A percentile compares a stretch with the other conserved stretches of the same genome.
Conservation (phyloP, 2,797 vertebrate species). For the Tangara arthus region DNA sequence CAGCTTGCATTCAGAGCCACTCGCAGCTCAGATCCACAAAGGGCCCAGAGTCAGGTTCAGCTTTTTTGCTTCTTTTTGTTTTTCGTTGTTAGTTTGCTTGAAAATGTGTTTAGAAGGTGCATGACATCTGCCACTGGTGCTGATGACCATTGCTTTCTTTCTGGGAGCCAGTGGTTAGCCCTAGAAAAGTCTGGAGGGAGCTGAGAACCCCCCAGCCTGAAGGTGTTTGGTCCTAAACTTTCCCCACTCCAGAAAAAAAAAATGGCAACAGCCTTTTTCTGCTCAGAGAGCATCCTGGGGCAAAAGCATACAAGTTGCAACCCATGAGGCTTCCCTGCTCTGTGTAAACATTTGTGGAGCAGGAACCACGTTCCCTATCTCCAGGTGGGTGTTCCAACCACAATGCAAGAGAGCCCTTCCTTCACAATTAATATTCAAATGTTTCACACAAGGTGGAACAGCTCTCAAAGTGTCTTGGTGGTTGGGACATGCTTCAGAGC, state of each 20-base stretch:
- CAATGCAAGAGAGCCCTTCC: not conserved
- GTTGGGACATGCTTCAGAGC: conserved; percentile 25
- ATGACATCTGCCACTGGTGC: not conserved
- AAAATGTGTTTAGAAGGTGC: not conserved
- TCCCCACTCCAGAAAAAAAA: not conserved
- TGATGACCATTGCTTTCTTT: not conserved
- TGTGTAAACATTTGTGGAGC: conserved; percentile 25
- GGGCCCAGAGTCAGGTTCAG: not conserved
- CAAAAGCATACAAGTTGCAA: conserved; percentile 17
- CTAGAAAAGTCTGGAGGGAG: not conserved
- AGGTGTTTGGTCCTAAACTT: not conserved
- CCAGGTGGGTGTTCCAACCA: conserved; percentile 62
- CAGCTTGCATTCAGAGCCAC: accelerated
- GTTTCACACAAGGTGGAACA: conserved; percentile 18
- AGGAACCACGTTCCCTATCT: conserved; percentile 2
- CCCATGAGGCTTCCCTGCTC: conserved; percentile 2
- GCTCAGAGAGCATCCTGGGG: not conserved
- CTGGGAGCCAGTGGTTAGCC: not conserved
- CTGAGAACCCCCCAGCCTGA: not conserved
- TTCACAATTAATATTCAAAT: not conserved
- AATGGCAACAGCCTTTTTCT: not conserved
- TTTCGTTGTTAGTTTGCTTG: not conserved
- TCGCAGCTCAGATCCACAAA: not conserved
- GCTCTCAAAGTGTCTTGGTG: conserved; percentile 8
- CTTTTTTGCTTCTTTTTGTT: not conserved